These are phyloP conservation scores for Acipenser ruthenus DNA, from an alignment of 2,797 vertebrate genomes.

Conservation along the genomic window DNA sequence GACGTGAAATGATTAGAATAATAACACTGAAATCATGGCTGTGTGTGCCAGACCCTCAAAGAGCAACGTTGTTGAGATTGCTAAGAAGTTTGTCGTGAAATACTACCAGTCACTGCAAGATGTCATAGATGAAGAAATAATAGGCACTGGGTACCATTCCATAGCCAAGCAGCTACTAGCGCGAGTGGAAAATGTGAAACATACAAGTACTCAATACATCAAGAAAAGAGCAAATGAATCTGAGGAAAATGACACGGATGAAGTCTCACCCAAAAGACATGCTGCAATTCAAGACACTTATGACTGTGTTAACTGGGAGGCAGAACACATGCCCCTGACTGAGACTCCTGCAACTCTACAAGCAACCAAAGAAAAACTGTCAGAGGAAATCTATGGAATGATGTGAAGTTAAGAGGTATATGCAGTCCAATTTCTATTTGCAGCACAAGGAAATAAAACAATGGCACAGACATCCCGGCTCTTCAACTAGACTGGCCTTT, in stretches of 20 bases:
- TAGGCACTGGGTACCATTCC: constrained; percentile 20
- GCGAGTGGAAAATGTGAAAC: constrained; percentile 23
- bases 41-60: constrained; percentile 10
- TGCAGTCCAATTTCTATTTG: constrained; percentile 30
- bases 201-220: constrained; percentile 23
- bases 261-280: constrained; percentile 15
- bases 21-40: constrained; percentile 17
- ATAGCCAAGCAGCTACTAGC: constrained; percentile 25
- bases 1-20: constrained; percentile 20
- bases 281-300: constrained; percentile 25
- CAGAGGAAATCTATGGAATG: constrained; percentile 20
- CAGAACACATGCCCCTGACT: constrained; percentile 17
- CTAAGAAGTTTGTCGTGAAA: constrained; percentile 23
- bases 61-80: constrained; percentile 18
- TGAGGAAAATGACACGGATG: constrained; percentile 23
- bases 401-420: constrained; percentile 21
- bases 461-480: constrained; percentile 21
- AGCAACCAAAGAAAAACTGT: constrained; percentile 27
- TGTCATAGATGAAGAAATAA: constrained; percentile 18
- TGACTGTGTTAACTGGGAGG: constrained; percentile 26
- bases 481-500: constrained; percentile 17
- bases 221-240: constrained; percentile 26
- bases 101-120: constrained; percentile 24
- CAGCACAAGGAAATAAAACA: constrained; percentile 21
- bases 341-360: constrained; percentile 20